Evolutionary conservation across 2,113 vertebrate species (phyloP), one percentile per base, ranked within the genome.

Genomic region (Nothocercus nigrocapillus): DNA sequence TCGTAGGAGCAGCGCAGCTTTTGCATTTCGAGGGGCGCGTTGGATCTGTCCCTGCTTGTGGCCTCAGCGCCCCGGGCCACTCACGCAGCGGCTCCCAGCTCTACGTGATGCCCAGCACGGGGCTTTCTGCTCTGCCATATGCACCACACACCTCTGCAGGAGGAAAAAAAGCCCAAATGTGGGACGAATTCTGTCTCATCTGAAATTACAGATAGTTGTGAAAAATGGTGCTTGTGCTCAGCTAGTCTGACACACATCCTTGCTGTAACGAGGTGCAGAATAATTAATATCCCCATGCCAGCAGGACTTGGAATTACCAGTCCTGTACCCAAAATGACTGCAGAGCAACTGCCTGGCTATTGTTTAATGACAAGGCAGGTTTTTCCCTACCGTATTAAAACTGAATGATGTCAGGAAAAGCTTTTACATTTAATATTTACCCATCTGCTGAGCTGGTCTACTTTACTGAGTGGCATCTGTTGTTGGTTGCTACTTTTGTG

Each of bases 381-480:
- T 97, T 94, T 96, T 96, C 85, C 83, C 96, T 90, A 95, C 89
- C 81, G 32, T 87, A 90, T 96, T 97, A 97, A 97, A 98, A 94
- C 82, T n/a, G 95, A 98, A 96, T 76, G 85, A 98, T 96, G 88
- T 90, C 69, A 96, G 92, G 94, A 88, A 97, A 97, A 95, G 93
- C 82, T 91, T 96, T 94, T 95, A 92, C 76, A 1, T 97, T 96
- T 97, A 89, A 93, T 89, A 90, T 97, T 78, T 87, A 92, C 67
- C 97, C 98, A 97, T 97, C 97, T 97, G 97, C 91, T 95, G 75
- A 90, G 93, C 89, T 90, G 89, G 94, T 66, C 76, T 54, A 12
- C 95, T 97, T 96, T 91, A 96, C 90, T 88, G 89, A 97, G 92
- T 40, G 94, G 81, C 98, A 98, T 98, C 97, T 98, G 97, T 89